Evolutionary conservation across 2,113 vertebrate species (phyloP).

Genomic region (Lasiurus borealis): DNA sequence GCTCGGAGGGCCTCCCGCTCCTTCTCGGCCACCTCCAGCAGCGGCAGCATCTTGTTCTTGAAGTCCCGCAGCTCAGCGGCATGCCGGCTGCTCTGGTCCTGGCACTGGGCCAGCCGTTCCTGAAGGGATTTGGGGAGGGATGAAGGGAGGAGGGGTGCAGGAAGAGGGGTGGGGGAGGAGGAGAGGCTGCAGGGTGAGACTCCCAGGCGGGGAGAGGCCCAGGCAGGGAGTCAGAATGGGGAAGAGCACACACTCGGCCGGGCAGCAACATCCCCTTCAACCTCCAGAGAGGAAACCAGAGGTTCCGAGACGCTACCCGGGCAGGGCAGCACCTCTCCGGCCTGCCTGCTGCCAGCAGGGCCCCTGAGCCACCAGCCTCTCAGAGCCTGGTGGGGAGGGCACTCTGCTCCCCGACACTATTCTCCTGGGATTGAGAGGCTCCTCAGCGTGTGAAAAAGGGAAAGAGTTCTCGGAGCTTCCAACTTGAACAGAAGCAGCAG

Average conservation of each 20-base stretch:
- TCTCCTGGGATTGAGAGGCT: constrained; percentile 16
- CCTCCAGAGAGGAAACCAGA: constrained; percentile 33
- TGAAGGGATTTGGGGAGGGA: constrained; percentile 70
- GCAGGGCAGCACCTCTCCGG: neutral
- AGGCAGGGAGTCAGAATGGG: neutral
- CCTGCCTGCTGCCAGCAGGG: neutral
- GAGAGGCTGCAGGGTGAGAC: neutral
- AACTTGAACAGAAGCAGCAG: constrained; percentile 6
- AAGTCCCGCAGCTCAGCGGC: constrained; percentile 93
- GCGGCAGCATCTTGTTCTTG: constrained; percentile 92
- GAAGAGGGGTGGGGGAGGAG: neutral
- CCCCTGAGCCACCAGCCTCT: neutral
- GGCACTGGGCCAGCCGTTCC: constrained; percentile 95
- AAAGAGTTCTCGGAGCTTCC: neutral
- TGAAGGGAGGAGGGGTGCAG: neutral
- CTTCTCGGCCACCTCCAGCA: constrained; percentile 90
- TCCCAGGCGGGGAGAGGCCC: constrained; percentile 67
- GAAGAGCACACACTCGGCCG: neutral
- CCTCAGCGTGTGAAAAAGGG: neutral
- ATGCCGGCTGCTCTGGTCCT: constrained; percentile 93
- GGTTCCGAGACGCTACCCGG: neutral
- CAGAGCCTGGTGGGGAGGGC: neutral
- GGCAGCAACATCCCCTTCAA: neutral
- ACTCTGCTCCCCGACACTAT: neutral
- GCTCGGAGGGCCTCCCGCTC: constrained; percentile 88